Conservation (phyloP, 2,797 vertebrate genomes). For the Arnoldichthys spilopterus region DNA sequence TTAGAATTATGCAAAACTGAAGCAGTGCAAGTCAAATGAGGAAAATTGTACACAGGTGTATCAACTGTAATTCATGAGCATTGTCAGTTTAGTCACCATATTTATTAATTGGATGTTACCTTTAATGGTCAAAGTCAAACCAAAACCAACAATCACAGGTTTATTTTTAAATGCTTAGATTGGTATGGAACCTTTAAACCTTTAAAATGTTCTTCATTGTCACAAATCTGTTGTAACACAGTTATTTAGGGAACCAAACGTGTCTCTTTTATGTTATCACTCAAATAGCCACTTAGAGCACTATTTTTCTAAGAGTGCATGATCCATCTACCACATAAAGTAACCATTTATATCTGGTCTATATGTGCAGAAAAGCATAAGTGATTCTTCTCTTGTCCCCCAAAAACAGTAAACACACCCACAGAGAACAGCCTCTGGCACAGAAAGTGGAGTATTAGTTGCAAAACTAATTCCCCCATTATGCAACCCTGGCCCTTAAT, state of each 20-base stretch:
- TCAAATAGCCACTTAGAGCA: too few species aligned
- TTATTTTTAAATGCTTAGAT: too few species aligned
- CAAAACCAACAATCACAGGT: neutral
- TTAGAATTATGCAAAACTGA: too few species aligned
- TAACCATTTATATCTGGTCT: neutral
- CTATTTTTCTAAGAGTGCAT: too few species aligned
- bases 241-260: too few species aligned
- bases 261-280: too few species aligned
- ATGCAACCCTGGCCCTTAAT: conserved; percentile 41
- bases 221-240: too few species aligned
- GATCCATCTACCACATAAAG: neutral
- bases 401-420: neutral
- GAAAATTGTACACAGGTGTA: neutral
- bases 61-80: neutral
- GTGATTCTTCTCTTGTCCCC: neutral
- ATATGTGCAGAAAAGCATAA: neutral
- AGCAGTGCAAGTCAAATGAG: neutral
- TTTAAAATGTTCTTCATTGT: too few species aligned
- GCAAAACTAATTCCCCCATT: conserved; percentile 32
- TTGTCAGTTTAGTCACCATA: too few species aligned
- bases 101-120: too few species aligned
- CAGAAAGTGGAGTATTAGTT: conserved; percentile 18
- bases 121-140: too few species aligned
- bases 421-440: conserved; percentile 10
- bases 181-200: too few species aligned